phyloP scores from a whole-genome alignment of 2,888 invertebrate genomes.

The Autographa gamma region DNA sequence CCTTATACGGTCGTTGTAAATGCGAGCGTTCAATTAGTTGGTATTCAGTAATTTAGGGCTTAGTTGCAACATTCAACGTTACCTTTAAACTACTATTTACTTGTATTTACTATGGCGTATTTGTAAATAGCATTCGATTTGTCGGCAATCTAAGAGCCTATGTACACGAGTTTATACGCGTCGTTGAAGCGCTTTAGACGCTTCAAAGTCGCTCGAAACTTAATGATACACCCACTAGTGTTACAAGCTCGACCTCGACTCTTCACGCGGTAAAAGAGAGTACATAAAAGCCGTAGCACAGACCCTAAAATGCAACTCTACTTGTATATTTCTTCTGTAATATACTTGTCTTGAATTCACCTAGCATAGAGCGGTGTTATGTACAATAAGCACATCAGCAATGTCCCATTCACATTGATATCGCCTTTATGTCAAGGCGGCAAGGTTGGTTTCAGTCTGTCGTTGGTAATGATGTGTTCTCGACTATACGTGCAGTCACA shows the following conservation, averaged over 20 bases:
- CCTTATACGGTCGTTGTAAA: not conserved
- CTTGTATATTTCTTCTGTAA: too few species aligned
- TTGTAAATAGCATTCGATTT: not conserved
- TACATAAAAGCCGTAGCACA: too few species aligned
- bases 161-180: not conserved
- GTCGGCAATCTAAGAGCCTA: not conserved
- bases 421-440: not conserved
- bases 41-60: conserved; percentile 1
- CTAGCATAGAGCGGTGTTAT: too few species aligned
- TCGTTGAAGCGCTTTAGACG: not conserved
- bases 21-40: not conserved
- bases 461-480: not conserved
- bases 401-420: not conserved
- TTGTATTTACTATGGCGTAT: not conserved
- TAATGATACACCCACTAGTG: too few species aligned
- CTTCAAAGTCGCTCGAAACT: not conserved
- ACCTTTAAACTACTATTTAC: not conserved
- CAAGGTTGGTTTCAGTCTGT: not conserved
- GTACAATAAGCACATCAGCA: not conserved
- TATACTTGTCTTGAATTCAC: too few species aligned
- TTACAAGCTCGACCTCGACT: too few species aligned
- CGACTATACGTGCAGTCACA: not conserved
- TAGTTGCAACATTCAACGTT: not conserved
- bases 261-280: too few species aligned
- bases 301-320: too few species aligned